Conservation (phyloP, 2,797 vertebrate genomes). For the Xenopus petersii region DNA sequence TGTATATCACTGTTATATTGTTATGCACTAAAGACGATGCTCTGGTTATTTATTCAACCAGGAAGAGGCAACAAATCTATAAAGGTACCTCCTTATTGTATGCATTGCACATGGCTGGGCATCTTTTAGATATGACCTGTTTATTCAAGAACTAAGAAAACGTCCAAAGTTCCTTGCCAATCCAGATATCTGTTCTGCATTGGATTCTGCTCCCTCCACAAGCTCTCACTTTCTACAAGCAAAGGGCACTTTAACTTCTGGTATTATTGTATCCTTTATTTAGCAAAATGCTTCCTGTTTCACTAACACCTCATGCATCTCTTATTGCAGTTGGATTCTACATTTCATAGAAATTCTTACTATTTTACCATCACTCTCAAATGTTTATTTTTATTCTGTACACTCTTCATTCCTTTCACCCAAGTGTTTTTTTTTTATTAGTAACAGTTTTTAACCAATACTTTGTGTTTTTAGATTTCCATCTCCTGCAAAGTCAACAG, state of each 20-base stretch:
- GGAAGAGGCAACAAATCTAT: no score
- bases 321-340: background rate
- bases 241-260: background rate
- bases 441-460: background rate
- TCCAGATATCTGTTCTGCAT: background rate
- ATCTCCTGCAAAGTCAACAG: background rate
- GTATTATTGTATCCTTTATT: background rate
- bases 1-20: no score
- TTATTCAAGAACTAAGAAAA: no score
- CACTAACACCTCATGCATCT: background rate
- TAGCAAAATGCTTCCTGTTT: background rate
- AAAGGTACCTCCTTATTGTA: no score
- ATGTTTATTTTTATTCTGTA: background rate
- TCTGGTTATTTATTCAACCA: no score
- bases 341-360: constrained; percentile 1
- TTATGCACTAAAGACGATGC: no score
- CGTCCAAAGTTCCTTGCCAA: no score
- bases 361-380: background rate
- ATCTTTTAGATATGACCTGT: no score
- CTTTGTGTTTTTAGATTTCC: background rate
- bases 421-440: background rate
- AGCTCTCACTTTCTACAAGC: background rate
- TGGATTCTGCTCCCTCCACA: background rate
- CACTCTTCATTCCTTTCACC: background rate
- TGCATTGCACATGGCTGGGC: no score